phyloP scores from a whole-genome alignment of 1,140 invertebrate species.

The Drosophila bifasciata region DNA sequence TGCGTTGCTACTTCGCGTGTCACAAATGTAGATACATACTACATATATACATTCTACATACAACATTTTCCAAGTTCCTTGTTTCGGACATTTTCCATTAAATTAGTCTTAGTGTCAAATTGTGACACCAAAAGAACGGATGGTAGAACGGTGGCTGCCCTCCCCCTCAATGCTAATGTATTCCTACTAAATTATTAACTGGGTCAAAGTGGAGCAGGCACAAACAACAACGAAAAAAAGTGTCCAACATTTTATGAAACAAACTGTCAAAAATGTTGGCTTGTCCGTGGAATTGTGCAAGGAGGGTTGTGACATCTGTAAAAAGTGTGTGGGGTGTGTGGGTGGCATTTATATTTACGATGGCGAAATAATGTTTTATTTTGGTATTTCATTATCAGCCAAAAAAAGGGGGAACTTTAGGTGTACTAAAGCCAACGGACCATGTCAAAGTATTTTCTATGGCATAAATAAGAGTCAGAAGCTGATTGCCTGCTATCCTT shows the following conservation, averaged over 20 bases:
- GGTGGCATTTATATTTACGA: too few relatives aligned
- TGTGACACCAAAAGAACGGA: constrained; percentile 36
- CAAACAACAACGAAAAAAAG: constrained; percentile 18
- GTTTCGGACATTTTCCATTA: constrained; percentile 57
- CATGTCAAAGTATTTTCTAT: too few relatives aligned
- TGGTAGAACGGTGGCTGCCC: constrained; percentile 11
- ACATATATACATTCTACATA: too few relatives aligned
- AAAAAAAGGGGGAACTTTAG: too few relatives aligned
- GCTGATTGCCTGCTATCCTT: too few relatives aligned
- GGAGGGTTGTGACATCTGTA: background rate
- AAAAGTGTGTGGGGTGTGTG: too few relatives aligned
- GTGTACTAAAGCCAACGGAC: too few relatives aligned
- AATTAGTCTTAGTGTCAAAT: constrained; percentile 70
- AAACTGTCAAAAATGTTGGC: background rate
- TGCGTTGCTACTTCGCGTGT: constrained; percentile 15
- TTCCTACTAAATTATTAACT: constrained; percentile 64
- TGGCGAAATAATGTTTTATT: too few relatives aligned
- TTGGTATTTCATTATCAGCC: too few relatives aligned
- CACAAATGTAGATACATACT: too few relatives aligned
- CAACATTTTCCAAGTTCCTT: constrained; percentile 35
- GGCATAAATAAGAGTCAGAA: too few relatives aligned
- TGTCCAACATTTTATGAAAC: constrained; percentile 5
- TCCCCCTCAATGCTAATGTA: constrained; percentile 30
- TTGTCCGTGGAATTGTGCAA: too few relatives aligned
- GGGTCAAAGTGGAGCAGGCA: constrained; percentile 31